Conservation (phyloP, 2,888 invertebrate genomes). For the Pyrrhosoma nymphula region DNA sequence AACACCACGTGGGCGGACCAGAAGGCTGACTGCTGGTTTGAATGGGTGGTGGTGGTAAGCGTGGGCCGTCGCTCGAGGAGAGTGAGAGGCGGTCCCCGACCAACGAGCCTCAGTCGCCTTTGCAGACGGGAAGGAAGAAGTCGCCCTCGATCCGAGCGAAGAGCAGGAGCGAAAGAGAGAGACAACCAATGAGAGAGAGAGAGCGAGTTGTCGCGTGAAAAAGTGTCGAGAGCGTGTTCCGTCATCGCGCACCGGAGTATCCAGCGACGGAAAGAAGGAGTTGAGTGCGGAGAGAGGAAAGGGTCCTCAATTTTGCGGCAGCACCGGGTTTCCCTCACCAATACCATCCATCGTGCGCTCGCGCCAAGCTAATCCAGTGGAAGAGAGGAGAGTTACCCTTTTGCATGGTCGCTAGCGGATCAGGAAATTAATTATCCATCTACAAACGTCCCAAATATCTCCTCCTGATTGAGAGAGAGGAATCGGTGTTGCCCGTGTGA, state of each 20-base stretch:
- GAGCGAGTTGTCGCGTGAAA: not conserved
- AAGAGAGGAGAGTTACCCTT: not conserved
- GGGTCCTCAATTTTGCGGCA: not conserved
- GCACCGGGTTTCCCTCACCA: not conserved
- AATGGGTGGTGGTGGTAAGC: not conserved
- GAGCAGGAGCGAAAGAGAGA: not conserved
- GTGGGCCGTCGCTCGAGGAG: not conserved
- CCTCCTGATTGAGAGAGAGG: not conserved
- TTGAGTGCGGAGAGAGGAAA: not conserved
- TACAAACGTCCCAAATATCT: not conserved
- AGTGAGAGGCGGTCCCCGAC: not conserved
- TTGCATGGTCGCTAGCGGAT: not conserved
- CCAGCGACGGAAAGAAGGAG: no score
- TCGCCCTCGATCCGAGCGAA: not conserved
- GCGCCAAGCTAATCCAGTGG: not conserved
- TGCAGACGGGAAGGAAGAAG: constrained; percentile 4
- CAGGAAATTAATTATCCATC: not conserved
- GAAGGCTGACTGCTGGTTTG: not conserved
- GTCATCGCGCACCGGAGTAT: not conserved
- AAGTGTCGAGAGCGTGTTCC: no score
- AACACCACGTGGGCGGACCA: constrained; percentile 1
- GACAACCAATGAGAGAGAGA: no score
- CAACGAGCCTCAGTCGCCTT: constrained; percentile 28
- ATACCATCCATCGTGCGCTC: not conserved
- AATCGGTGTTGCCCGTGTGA: not conserved